Conservation (phyloP, 1,140 invertebrate species). For the Macrosteles quadrilineatus region DNA sequence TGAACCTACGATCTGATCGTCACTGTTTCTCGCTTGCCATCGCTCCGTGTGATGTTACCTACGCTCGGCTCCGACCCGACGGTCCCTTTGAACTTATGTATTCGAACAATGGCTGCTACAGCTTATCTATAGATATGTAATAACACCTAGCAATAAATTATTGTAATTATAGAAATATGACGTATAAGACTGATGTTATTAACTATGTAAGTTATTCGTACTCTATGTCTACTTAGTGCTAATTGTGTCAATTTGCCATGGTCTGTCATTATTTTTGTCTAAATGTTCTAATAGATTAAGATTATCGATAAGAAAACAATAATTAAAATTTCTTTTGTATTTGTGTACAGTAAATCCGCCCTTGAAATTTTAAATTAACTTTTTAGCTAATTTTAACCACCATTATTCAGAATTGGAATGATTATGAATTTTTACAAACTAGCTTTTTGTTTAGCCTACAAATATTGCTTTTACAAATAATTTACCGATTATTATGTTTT, state of each 20-base stretch:
- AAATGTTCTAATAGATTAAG: neutral
- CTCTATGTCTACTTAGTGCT: neutral
- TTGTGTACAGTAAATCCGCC: neutral
- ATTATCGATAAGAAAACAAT: neutral
- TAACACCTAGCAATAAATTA: constrained; percentile 7
- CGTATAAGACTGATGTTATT: constrained; percentile 9
- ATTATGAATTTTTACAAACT: too few relatives aligned
- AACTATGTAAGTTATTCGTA: constrained; percentile 4
- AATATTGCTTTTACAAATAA: too few relatives aligned
- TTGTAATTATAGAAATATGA: neutral
- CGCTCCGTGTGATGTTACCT: neutral
- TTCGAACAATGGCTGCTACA: too few relatives aligned
- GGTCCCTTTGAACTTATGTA: neutral
- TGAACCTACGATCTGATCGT: neutral
- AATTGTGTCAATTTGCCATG: neutral
- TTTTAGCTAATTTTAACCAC: neutral
- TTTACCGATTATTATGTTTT: too few relatives aligned
- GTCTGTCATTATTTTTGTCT: neutral
- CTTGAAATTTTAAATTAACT: neutral
- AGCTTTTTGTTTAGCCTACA: too few relatives aligned
- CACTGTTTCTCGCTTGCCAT: neutral
- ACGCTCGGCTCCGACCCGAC: neutral
- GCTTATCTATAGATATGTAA: neutral
- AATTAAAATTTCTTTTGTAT: neutral
- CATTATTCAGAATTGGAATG: neutral